Evolutionary conservation across 2,113 vertebrate species (phyloP).

Genomic region (Campylomormyrus tamandua): DNA sequence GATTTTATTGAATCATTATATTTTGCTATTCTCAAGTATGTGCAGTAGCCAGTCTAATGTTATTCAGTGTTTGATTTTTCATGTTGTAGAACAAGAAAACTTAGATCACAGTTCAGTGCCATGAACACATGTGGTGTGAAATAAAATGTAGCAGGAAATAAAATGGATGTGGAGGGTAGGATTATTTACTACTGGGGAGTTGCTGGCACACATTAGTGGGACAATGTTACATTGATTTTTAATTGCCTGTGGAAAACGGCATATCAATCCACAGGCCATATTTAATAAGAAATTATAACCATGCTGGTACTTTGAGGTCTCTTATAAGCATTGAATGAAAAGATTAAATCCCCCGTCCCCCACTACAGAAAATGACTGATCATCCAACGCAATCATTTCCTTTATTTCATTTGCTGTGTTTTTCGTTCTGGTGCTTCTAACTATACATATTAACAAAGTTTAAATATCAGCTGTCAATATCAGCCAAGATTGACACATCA

Average conservation of each 20-base stretch:
- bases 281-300: neutral
- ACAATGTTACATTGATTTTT: neutral
- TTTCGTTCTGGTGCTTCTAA: neutral
- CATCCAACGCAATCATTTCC: neutral
- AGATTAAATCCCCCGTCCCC: neutral
- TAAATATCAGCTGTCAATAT: neutral
- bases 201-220: neutral
- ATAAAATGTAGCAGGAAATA: neutral
- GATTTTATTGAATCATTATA: neutral
- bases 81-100: neutral
- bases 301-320: neutral
- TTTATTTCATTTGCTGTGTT: neutral
- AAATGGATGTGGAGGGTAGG: neutral
- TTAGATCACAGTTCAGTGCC: neutral
- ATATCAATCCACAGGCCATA: neutral
- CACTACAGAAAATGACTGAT: neutral
- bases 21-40: neutral
- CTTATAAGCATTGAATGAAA: neutral
- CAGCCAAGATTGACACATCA: neutral
- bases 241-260: neutral
- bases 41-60: neutral
- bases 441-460: neutral
- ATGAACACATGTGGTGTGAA: neutral
- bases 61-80: neutral
- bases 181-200: neutral